Evolutionary conservation across 2,113 vertebrate species (phyloP).

Genomic region (Erinaceus europaeus): DNA sequence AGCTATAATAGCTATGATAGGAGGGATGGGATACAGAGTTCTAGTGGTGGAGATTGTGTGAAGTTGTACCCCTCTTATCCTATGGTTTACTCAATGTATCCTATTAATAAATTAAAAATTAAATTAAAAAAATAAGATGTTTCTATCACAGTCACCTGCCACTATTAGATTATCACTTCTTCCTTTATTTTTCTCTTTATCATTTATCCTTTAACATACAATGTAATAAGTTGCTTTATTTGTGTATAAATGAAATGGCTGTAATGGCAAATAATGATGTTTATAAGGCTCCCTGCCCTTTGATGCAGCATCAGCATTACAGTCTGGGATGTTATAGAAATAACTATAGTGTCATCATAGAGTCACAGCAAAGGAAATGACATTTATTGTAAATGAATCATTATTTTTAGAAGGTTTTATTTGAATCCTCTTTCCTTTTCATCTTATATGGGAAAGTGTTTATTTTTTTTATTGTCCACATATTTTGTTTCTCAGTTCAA

Average conservation of each 20-base stretch:
- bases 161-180: background rate
- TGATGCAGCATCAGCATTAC: background rate
- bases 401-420: conserved; percentile 42
- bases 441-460: background rate
- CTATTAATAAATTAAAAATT: no score
- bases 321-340: background rate
- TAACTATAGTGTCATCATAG: background rate
- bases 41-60: no score
- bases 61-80: no score
- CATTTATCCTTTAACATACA: background rate
- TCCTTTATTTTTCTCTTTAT: conserved; percentile 6
- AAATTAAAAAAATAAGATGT: background rate
- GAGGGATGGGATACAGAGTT: no score
- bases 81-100: no score
- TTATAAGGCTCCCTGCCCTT: background rate
- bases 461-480: background rate
- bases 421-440: conserved; percentile 38
- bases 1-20: no score
- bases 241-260: background rate
- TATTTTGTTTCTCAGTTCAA: conserved; percentile 33
- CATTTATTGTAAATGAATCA: conserved; percentile 33
- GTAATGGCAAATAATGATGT: background rate
- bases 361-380: background rate
- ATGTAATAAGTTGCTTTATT: background rate
- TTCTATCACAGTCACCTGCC: background rate